Evolutionary conservation across 2,888 invertebrate species (phyloP), one percentile per base, ranked within the genome.

Genomic region (Parnassius orleans): DNA sequence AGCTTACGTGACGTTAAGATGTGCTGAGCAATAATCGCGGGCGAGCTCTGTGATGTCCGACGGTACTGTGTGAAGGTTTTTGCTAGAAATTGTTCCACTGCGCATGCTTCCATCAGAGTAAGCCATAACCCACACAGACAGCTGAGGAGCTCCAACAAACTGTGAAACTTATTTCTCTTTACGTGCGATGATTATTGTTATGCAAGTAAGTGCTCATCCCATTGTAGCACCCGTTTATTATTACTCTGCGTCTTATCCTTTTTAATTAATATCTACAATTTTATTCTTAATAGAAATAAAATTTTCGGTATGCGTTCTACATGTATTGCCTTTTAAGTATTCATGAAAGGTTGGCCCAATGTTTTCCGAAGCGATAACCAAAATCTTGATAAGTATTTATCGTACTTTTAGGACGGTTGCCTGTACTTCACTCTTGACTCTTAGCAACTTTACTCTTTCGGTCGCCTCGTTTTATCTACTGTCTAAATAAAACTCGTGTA

Each of bases 21-120:
- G 53, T 64, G 68, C 65, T 68, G 70, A 69, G 68, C 54, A 67
- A 9, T 48, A 51, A 63, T 60, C 66, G 76, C 84, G 81, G 71
- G 80, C 81, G 79, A 65, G 65, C 75, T 69, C 71, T 75, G 78
- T 75, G 78, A 70, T 80, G 77, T 77, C 78, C 78, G 79, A 71
- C 81, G 81, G 80, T 80, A 87, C 87, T 87, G 77, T 81, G 77
- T 71, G 74, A 66, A 65, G 68, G 65, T 65, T 68, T 70, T 72
- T 69, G 66, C 72, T 69, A 70, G 73, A 66, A 70, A 61, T 7
- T 33, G 33, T 33, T 73, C 66, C 77, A 85, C 72, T 80, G 90
- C 90, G 90, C 90, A 90, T 89, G 90, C 83, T 81, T 84, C 80
- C 74, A 76, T 76, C 74, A 79, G 83, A 79, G 78, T 83, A 84